Evolutionary conservation across 2,113 vertebrate genomes (phyloP).

Genomic region (Lophius piscatorius): DNA sequence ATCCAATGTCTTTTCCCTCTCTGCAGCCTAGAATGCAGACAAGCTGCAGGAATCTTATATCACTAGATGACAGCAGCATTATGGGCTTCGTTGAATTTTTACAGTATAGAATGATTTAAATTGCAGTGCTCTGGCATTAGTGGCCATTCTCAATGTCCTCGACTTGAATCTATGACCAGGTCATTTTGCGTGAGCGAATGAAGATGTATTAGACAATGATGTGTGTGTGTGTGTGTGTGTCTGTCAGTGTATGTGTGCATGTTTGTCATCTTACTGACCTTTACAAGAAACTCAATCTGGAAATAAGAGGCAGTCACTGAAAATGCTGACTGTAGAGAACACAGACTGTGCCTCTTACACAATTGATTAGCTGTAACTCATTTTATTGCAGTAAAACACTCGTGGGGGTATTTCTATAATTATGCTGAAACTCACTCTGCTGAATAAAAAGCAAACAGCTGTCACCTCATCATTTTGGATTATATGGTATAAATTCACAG

Average conservation of each 20-base stretch:
- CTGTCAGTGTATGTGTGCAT: constrained; percentile 27
- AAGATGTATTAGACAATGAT: constrained; percentile 21
- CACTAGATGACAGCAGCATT: constrained; percentile 8
- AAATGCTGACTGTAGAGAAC: constrained; percentile 71
- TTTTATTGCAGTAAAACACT: constrained; percentile 70
- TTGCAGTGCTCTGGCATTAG: constrained; percentile 13
- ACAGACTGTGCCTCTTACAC: constrained; percentile 47
- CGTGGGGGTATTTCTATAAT: constrained; percentile 54
- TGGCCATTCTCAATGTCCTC: constrained; percentile 18
- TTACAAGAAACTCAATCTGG: constrained; percentile 75
- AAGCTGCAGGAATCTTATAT: background rate
- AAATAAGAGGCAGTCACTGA: constrained; percentile 64
- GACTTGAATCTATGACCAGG: constrained; percentile 28
- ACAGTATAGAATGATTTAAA: constrained; percentile 24
- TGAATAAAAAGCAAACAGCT: constrained; percentile 61
- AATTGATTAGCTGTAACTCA: constrained; percentile 73
- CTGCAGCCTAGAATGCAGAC: background rate
- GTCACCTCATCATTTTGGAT: constrained; percentile 60
- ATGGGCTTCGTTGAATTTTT: background rate
- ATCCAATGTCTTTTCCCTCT: constrained; percentile 1
- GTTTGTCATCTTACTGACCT: constrained; percentile 66
- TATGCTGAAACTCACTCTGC: constrained; percentile 54
- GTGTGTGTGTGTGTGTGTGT: constrained; percentile 12
- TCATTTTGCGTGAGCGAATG: constrained; percentile 26
- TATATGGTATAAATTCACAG: constrained; percentile 36